These are phyloP conservation scores for Hyles euphorbiae DNA, from an alignment of 1,140 invertebrate genomes.

Conservation along the genomic window DNA sequence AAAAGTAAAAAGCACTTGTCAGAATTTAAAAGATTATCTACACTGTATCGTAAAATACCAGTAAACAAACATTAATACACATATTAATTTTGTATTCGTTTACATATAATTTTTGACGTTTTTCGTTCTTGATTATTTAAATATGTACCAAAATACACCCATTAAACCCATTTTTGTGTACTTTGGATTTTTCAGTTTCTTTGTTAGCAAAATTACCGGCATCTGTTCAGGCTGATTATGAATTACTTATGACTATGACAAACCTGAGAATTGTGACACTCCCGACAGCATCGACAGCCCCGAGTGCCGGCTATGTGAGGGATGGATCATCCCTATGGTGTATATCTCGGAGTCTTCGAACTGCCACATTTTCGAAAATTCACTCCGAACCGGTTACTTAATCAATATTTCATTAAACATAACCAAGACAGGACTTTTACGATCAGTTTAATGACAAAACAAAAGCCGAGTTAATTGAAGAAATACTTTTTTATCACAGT, in stretches of 20 bases:
- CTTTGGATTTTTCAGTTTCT: too few species aligned
- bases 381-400: not conserved
- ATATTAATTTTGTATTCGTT: too few species aligned
- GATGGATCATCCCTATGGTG: conserved; percentile 82
- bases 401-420: conserved; percentile 5
- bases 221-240: too few species aligned
- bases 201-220: too few species aligned
- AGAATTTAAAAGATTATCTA: too few species aligned
- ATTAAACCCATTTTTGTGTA: too few species aligned
- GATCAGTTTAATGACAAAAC: not conserved
- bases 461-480: not conserved
- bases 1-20: too few species aligned
- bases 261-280: conserved; percentile 64
- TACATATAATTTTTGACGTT: too few species aligned
- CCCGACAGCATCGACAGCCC: conserved; percentile 71
- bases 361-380: conserved; percentile 63
- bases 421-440: conserved; percentile 1
- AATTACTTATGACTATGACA: not conserved
- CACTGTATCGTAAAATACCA: too few species aligned
- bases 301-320: conserved; percentile 81
- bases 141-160: too few species aligned
- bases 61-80: too few species aligned
- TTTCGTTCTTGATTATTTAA: too few species aligned
- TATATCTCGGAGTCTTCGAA: conserved; percentile 81
- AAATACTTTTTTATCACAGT: conserved; percentile 28